Evolutionary conservation across 2,888 invertebrate species (phyloP), one percentile per base, ranked within the genome.

Genomic region (Phlogophora meticulosa): DNA sequence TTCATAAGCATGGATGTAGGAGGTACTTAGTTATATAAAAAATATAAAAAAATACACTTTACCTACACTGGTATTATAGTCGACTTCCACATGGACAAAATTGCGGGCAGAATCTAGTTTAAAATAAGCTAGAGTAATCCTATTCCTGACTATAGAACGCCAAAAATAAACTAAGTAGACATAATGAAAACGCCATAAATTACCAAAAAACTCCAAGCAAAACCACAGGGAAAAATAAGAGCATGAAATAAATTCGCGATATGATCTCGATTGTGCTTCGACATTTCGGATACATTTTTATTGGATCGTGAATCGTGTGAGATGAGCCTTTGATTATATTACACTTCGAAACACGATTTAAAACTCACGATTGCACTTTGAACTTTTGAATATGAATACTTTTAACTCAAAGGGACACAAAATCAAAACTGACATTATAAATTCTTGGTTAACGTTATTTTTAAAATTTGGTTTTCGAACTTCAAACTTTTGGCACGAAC

Each of bases 281-380:
- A 76, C 83, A 83, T 84, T 77, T 81, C 49, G 64, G 45, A 66
- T 53, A 45, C 43, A 56, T 77, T 80, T 80, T 83, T 84, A 81
- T 81, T 80, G 68, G 56, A 67, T 71, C 78, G 83, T 83, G 83
- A 82, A 78, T 78, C 81, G 84, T 79, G 82, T 82, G 78, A 85
- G 82, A 85, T 83, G 72, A 64, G 59, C 61, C 69, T 73, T 65
- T 72, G 85, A 85, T 85, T 81, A 80, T 75, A 85, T 85, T 81
- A 80, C 75, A 64, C 67, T 78, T 76, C 20, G 73, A 61, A 83
- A 84, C 83, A 84, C 85, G 85, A 81, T 58, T 43, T 63, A 69
- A 69, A 68, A 62, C 24, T 69, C 76, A 78, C 63, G 78, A 74
- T 65, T 61, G 55, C 68, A 67, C 64, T 63, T 74, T 78, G 70